A percentile compares a stretch with the other conserved stretches of the same genome.
Evolutionary conservation across 2,113 vertebrate genomes (phyloP).

Genomic region (Phoxinus phoxinus): DNA sequence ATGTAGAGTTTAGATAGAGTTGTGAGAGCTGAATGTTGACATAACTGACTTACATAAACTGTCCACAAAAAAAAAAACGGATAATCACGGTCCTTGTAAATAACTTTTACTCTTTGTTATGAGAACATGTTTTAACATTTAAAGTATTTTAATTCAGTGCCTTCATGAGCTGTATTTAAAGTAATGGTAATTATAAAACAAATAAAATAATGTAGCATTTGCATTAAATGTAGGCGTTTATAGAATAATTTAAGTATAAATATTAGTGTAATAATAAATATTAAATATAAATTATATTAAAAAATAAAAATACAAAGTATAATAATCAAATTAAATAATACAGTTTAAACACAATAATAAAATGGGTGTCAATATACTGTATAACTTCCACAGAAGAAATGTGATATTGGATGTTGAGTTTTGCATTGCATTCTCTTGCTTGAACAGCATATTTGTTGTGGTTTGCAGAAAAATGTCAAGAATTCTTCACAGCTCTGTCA

Average conservation of each 20-base stretch:
- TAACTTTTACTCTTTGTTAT: background rate
- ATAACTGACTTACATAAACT: background rate
- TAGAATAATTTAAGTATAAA: background rate
- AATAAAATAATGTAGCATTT: background rate
- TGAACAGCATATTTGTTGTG: slow-evolving; percentile 45
- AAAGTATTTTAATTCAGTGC: background rate
- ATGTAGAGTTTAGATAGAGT: background rate
- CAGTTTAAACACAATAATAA: background rate
- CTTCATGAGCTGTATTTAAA: background rate
- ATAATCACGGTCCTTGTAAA: background rate
- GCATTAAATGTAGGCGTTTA: background rate
- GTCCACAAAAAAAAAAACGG: background rate
- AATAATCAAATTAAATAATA: background rate
- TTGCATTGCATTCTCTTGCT: slow-evolving; percentile 13
- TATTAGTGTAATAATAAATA: too few species aligned
- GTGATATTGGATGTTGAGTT: background rate
- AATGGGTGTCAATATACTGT: too few species aligned
- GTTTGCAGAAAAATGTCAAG: slow-evolving; percentile 44
- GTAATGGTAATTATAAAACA: background rate
- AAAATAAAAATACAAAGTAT: background rate
- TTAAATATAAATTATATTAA: background rate
- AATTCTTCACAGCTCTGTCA: slow-evolving; percentile 34
- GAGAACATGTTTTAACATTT: background rate
- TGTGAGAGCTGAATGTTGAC: slow-evolving; percentile 16
- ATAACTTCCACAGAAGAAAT: background rate